Evolutionary conservation across 2,113 vertebrate species (phyloP).

Genomic region (Phrynosoma platyrhinos): DNA sequence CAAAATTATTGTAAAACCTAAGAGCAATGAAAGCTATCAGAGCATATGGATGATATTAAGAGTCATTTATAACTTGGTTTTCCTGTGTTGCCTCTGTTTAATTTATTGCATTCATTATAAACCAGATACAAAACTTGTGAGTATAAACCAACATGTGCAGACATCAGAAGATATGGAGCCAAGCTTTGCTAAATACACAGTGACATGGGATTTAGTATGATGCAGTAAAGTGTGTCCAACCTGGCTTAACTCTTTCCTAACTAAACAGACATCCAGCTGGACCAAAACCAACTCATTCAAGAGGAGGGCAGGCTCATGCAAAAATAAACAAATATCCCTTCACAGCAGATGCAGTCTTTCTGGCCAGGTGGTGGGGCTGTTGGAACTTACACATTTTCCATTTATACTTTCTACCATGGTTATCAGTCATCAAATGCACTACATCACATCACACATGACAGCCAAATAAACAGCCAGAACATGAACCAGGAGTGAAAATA

Average conservation of each 20-base stretch:
- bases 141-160: constrained; percentile 1
- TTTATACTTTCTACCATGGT: accelerated
- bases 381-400: not conserved
- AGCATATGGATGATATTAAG: not conserved
- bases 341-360: not conserved
- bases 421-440: not conserved
- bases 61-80: not conserved
- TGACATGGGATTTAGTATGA: not conserved
- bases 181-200: not conserved
- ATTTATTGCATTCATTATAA: constrained; percentile 31
- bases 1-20: constrained; percentile 25
- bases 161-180: not conserved
- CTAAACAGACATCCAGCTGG: not conserved
- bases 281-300: not conserved
- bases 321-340: not conserved
- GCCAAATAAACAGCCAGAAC: constrained; percentile 8
- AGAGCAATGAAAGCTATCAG: not conserved
- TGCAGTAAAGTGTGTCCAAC: not conserved
- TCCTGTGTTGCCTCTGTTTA: not conserved
- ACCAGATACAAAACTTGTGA: constrained; percentile 22
- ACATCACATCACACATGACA: not conserved
- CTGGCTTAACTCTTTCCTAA: not conserved
- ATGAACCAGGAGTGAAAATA: not conserved
- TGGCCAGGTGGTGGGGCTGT: not conserved
- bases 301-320: not conserved